Evolutionary conservation across 2,888 invertebrate genomes (phyloP).

Genomic region (Drosophila trichaetosa): DNA sequence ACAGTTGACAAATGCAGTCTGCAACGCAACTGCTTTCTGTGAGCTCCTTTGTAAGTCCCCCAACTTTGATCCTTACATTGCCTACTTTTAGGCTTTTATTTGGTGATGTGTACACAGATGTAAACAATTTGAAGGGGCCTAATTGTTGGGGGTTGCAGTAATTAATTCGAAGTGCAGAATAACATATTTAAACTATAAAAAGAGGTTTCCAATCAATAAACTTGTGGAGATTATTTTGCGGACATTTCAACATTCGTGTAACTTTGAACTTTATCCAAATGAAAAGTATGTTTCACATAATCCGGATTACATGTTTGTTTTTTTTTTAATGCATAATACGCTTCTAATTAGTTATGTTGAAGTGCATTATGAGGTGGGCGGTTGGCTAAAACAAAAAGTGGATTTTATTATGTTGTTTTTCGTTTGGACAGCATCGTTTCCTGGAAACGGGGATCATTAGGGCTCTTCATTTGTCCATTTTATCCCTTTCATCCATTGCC

Average conservation of each 20-base stretch:
- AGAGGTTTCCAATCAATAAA: background rate
- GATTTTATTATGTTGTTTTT: background rate
- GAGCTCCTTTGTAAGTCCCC: accelerated
- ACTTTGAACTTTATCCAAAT: background rate
- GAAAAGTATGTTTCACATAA: background rate
- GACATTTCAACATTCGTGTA: background rate
- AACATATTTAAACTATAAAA: background rate
- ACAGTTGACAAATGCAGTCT: background rate
- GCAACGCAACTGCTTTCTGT: background rate
- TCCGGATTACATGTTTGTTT: background rate
- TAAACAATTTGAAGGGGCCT: background rate
- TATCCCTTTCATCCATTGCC: background rate
- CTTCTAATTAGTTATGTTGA: slow-evolving; percentile 1
- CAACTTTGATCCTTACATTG: background rate
- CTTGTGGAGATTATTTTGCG: background rate
- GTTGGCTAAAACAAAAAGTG: background rate
- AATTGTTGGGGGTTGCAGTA: background rate
- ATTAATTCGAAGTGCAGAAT: background rate
- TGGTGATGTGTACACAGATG: background rate
- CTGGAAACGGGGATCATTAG: slow-evolving; percentile 13
- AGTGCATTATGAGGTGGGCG: background rate
- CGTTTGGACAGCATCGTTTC: background rate
- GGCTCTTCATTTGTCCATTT: slow-evolving; percentile 10
- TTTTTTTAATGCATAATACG: background rate
- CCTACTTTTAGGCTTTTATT: background rate